Percentiles rank a stretch among this genome's conserved stretches.
phyloP scores from a whole-genome alignment of 1,140 invertebrate genomes.

The Nasonia vitripennis region DNA sequence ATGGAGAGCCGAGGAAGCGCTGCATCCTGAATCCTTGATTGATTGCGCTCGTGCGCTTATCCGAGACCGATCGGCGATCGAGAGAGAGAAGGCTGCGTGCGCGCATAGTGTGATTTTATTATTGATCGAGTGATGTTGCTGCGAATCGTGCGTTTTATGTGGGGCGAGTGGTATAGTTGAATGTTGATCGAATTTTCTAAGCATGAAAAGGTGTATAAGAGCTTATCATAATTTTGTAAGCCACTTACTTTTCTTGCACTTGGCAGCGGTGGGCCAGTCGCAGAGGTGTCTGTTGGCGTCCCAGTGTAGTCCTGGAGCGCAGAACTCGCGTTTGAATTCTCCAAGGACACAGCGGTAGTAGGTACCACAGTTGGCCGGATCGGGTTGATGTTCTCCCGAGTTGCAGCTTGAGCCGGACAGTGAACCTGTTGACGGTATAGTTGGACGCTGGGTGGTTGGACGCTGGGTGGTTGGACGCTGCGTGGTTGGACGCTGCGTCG shows the following conservation, averaged over 20 bases:
- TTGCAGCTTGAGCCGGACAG: constrained; percentile 73
- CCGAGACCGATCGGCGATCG: background rate
- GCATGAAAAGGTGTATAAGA: no score
- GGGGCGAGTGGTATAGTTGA: no score
- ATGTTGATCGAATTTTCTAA: no score
- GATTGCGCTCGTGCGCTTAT: background rate
- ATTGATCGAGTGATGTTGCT: background rate
- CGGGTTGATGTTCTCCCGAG: constrained; percentile 80
- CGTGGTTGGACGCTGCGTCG: constrained; percentile 60
- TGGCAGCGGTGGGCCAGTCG: constrained; percentile 86
- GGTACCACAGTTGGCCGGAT: constrained; percentile 82
- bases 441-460: constrained; percentile 45
- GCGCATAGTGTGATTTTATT: no score
- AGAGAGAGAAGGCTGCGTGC: no score
- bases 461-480: constrained; percentile 58
- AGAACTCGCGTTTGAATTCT: constrained; percentile 81
- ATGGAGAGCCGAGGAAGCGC: background rate
- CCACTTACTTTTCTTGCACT: constrained; percentile 76
- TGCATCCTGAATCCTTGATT: background rate
- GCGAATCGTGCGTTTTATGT: background rate
- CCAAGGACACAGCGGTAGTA: constrained; percentile 86
- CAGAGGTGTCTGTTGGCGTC: constrained; percentile 80
- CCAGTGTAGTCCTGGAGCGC: constrained; percentile 89
- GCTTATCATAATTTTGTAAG: background rate
- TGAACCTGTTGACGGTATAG: background rate